These are phyloP conservation scores for Megastigmus dorsalis DNA, from an alignment of 2,888 invertebrate species.

Conservation along the genomic window DNA sequence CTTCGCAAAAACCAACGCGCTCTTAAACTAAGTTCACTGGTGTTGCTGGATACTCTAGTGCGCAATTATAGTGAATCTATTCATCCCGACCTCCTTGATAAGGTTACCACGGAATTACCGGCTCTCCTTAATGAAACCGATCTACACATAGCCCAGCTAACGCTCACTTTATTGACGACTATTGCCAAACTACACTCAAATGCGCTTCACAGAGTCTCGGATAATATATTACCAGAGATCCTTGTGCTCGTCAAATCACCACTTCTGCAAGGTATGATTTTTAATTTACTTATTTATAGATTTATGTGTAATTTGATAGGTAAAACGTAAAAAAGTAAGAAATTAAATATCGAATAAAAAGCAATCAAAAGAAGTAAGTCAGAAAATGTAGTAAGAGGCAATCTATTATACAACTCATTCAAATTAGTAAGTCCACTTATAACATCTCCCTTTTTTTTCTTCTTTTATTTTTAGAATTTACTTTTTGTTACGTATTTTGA, in stretches of 20 bases:
- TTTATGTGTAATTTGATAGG: no score
- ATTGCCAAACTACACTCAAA: slow-evolving; percentile 87
- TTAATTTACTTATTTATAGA: neutral
- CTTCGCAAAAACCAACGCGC: slow-evolving; percentile 97
- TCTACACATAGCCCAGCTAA: slow-evolving; percentile 96
- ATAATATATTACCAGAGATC: slow-evolving; percentile 89
- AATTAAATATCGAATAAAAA: no score
- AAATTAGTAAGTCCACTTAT: no score
- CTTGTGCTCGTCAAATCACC: slow-evolving; percentile 92
- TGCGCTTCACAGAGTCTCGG: slow-evolving; percentile 83
- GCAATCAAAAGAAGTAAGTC: no score
- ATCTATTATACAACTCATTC: no score
- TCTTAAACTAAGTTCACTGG: slow-evolving; percentile 91
- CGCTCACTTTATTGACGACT: slow-evolving; percentile 87
- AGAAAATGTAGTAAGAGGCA: no score
- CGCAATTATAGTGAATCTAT: slow-evolving; percentile 87
- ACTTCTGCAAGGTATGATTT: slow-evolving; percentile 85
- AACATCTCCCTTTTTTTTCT: neutral
- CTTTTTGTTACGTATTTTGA: no score
- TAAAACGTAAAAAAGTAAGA: no score
- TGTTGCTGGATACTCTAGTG: slow-evolving; percentile 92
- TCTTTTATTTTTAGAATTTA: neutral
- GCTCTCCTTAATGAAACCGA: slow-evolving; percentile 94
- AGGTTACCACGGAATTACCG: slow-evolving; percentile 89
- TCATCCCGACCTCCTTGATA: slow-evolving; percentile 83